phyloP scores from a whole-genome alignment of 53 echinoderm and acorn worm genomes.

The Holothuria leucospilota region DNA sequence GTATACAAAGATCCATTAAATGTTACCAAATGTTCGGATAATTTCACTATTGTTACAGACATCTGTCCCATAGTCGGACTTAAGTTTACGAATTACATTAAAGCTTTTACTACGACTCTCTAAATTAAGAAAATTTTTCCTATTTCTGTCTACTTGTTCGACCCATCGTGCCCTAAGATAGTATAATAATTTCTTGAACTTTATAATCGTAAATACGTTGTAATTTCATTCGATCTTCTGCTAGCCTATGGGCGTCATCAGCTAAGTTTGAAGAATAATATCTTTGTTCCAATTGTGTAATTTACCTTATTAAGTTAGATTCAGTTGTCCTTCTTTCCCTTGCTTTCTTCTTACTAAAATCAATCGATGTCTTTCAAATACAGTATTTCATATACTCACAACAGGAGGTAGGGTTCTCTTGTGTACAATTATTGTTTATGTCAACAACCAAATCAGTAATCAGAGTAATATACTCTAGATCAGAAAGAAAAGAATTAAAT shows the following conservation, averaged over 20 bases:
- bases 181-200: constrained; percentile 20
- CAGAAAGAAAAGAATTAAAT: constrained; percentile 30
- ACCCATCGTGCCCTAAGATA: constrained; percentile 26
- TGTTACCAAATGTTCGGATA: neutral
- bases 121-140: constrained; percentile 45
- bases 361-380: neutral
- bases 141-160: constrained; percentile 9
- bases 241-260: neutral
- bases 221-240: neutral
- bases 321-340: too few species aligned
- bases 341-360: constrained; percentile 8
- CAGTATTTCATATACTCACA: constrained; percentile 27
- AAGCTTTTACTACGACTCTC: too few species aligned
- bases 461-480: neutral
- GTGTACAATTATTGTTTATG: too few species aligned
- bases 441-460: too few species aligned
- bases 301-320: neutral
- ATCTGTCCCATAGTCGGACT: neutral
- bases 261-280: neutral
- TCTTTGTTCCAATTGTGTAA: neutral
- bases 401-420: neutral
- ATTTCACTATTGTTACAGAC: neutral
- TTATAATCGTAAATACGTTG: constrained; percentile 23
- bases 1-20: neutral
- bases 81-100: too few species aligned